phyloP scores from a whole-genome alignment of 2,797 vertebrate species.

The Nannoperca obscura region DNA sequence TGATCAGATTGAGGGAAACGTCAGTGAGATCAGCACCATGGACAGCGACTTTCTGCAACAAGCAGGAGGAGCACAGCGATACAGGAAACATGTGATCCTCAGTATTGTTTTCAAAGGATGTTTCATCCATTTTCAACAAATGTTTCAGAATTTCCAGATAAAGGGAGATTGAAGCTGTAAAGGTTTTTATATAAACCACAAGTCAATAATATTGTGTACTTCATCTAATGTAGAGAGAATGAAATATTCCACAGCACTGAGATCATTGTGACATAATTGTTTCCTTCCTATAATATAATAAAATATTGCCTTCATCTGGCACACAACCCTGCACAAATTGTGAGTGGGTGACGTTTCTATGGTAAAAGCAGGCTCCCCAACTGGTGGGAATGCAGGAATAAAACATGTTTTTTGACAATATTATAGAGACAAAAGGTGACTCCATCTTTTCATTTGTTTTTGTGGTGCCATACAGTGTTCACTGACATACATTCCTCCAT shows the following conservation, averaged over 20 bases:
- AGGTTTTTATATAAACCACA: constrained; percentile 26
- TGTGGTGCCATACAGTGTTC: constrained; percentile 11
- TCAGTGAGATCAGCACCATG: constrained; percentile 64
- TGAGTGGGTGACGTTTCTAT: constrained; percentile 82
- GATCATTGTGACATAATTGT: constrained; percentile 1
- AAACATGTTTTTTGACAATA: constrained; percentile 22
- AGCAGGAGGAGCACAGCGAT: constrained; percentile 4
- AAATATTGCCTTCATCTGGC: constrained; percentile 50
- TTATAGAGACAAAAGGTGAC: constrained; percentile 39
- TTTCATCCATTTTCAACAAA: constrained; percentile 4
- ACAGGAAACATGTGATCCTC: constrained; percentile 25
- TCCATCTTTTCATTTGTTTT: constrained; percentile 9
- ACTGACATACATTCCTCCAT: constrained; percentile 5
- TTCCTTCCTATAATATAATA: constrained; percentile 19
- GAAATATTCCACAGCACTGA: constrained; percentile 8
- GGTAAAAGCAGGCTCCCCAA: constrained; percentile 72
- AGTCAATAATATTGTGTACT: not conserved
- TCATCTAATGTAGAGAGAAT: not conserved
- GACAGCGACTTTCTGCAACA: constrained; percentile 59
- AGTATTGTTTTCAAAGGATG: not conserved
- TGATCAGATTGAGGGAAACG: constrained; percentile 18
- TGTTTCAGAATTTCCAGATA: not conserved
- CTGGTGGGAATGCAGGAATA: constrained; percentile 50
- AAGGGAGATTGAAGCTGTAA: constrained; percentile 11
- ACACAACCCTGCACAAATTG: constrained; percentile 70